These are phyloP conservation scores for Siniperca knerii DNA, from an alignment of 2,113 vertebrate species.

Conservation along the genomic window DNA sequence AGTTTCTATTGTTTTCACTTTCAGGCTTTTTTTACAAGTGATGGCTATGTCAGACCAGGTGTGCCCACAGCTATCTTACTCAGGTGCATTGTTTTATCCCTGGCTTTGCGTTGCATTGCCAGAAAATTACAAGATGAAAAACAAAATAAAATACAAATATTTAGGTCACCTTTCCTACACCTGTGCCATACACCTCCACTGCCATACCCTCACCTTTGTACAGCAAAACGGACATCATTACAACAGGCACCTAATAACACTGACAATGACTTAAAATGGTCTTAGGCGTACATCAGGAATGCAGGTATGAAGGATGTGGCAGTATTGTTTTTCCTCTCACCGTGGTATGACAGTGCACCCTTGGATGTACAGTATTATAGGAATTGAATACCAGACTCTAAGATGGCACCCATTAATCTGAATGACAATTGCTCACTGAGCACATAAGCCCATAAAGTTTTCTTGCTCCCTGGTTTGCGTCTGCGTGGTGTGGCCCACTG, in stretches of 20 bases:
- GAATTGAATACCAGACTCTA: neutral
- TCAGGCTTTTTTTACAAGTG: conserved; percentile 25
- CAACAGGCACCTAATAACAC: neutral
- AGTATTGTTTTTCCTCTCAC: neutral
- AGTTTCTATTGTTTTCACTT: conserved; percentile 54
- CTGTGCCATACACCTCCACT: neutral
- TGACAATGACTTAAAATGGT: too few relatives aligned
- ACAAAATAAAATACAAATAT: neutral
- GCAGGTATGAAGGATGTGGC: neutral
- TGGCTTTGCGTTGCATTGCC: neutral
- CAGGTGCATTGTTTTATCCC: conserved; percentile 8
- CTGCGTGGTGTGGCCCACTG: neutral
- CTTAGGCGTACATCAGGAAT: neutral
- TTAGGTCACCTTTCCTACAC: neutral
- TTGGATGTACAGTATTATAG: neutral
- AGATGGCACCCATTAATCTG: neutral
- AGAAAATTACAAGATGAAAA: neutral
- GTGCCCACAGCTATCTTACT: neutral
- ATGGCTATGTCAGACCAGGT: conserved; percentile 32
- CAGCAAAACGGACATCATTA: neutral
- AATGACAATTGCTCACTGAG: conserved; percentile 2
- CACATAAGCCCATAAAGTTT: neutral
- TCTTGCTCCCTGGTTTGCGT: neutral
- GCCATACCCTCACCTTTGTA: neutral
- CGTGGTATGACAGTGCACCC: neutral